Evolutionary conservation across 2,113 vertebrate genomes (phyloP).

Genomic region (Larimichthys crocea): DNA sequence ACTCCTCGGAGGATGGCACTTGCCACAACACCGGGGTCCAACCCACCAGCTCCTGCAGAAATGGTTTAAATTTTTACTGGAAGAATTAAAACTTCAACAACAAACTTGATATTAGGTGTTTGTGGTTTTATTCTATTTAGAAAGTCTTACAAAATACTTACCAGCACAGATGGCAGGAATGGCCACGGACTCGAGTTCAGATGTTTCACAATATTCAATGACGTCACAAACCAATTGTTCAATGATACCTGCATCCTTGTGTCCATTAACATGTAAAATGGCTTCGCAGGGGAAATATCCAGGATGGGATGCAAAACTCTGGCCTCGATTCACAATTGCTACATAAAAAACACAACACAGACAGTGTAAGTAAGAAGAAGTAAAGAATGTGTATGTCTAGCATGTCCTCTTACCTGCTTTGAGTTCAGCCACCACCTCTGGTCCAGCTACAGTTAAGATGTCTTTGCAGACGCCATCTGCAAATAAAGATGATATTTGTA

Average conservation of each 20-base stretch:
- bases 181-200: constrained; percentile 63
- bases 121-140: no score
- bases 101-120: no score
- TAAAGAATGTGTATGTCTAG: not conserved
- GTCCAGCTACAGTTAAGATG: constrained; percentile 73
- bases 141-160: constrained; percentile 19
- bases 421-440: constrained; percentile 53
- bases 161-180: constrained; percentile 78
- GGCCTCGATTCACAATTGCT: no score
- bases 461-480: constrained; percentile 72
- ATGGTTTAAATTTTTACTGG: no score
- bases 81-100: no score
- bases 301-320: constrained; percentile 19
- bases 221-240: constrained; percentile 56
- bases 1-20: no score
- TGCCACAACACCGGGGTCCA: no score
- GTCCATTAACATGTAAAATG: constrained; percentile 73
- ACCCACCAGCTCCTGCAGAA: no score
- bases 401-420: constrained; percentile 45
- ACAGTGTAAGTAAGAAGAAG: no score
- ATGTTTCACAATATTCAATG: constrained; percentile 56
- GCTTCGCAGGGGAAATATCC: constrained; percentile 69
- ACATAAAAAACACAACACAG: no score
- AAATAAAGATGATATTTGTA: not conserved
- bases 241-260: constrained; percentile 27